Evolutionary conservation across 1,140 invertebrate species (phyloP).

Genomic region (Lamellibrachia luymesi): DNA sequence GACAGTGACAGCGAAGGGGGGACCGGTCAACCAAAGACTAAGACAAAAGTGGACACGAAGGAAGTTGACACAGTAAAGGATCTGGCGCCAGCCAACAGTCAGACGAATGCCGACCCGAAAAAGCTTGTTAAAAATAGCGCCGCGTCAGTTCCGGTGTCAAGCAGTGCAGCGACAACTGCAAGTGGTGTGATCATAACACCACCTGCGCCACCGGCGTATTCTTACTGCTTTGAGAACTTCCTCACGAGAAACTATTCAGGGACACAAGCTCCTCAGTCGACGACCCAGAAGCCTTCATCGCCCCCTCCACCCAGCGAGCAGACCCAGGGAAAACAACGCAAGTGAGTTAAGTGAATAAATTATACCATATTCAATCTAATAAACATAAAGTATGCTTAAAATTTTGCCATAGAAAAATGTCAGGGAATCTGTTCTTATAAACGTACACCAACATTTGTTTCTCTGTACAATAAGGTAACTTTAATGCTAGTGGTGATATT

Average conservation of each 20-base stretch:
- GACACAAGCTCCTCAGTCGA: constrained; percentile 16
- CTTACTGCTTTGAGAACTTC: not conserved
- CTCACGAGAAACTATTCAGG: not conserved
- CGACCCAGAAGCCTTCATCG: constrained; percentile 13
- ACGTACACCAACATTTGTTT: no score
- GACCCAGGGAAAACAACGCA: constrained; percentile 24
- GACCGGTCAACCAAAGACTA: constrained; percentile 20
- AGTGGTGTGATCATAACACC: not conserved
- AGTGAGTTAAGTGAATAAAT: not conserved
- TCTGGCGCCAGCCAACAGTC: not conserved
- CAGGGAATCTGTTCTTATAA: no score
- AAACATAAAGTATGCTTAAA: no score
- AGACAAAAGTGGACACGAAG: not conserved
- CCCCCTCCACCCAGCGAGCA: constrained; percentile 17
- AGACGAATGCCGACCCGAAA: not conserved
- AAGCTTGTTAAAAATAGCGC: not conserved
- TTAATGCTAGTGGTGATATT: no score
- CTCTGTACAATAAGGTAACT: no score
- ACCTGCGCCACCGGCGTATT: not conserved
- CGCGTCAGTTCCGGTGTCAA: not conserved
- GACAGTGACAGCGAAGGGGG: not conserved
- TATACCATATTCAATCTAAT: no score
- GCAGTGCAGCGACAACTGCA: not conserved
- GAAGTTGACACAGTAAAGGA: not conserved
- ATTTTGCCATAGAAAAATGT: no score